These are phyloP conservation scores for Drosophila lini DNA, from an alignment of 1,140 invertebrate species.

Conservation along the genomic window DNA sequence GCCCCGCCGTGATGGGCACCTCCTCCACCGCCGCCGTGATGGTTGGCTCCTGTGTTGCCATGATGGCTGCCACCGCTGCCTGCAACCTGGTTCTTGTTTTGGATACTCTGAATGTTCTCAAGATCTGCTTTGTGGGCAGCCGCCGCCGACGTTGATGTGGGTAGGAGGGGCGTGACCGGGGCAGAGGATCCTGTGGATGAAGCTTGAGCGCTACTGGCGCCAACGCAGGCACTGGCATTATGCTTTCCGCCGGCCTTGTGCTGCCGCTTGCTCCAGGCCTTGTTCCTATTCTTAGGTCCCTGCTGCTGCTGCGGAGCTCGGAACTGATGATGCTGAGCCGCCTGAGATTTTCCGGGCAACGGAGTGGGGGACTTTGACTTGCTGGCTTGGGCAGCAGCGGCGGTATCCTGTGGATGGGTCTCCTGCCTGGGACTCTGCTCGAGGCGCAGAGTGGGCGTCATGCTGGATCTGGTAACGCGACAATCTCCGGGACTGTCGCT, in stretches of 20 bases:
- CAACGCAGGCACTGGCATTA: conserved; percentile 23
- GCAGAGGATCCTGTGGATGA: conserved; percentile 28
- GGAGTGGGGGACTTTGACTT: conserved; percentile 60
- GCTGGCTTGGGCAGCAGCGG: conserved; percentile 5
- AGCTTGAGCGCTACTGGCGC: conserved; percentile 37
- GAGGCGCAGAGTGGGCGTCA: conserved; percentile 65
- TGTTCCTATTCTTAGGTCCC: conserved; percentile 63
- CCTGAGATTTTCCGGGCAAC: conserved; percentile 49
- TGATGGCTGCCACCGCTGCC: conserved; percentile 36
- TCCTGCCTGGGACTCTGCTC: conserved; percentile 51
- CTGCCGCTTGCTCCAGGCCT: conserved; percentile 78
- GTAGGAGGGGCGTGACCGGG: conserved; percentile 29
- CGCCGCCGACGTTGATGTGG: conserved; percentile 18
- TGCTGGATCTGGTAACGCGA: conserved; percentile 70
- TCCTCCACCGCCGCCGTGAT: conserved; percentile 35
- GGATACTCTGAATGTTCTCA: conserved; percentile 81
- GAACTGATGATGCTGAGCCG: conserved; percentile 73
- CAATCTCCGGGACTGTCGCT: conserved; percentile 78
- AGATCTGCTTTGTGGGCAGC: conserved; percentile 77
- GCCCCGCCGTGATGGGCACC: conserved; percentile 46
- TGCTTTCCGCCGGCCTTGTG: conserved; percentile 70
- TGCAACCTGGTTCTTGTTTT: conserved; percentile 79
- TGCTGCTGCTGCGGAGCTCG: conserved; percentile 78
- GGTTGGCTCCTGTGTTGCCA: conserved; percentile 12
- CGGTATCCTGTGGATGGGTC: conserved; percentile 38